These are phyloP conservation scores for Agapostemon virescens DNA, from an alignment of 2,888 invertebrate genomes.

Conservation along the genomic window DNA sequence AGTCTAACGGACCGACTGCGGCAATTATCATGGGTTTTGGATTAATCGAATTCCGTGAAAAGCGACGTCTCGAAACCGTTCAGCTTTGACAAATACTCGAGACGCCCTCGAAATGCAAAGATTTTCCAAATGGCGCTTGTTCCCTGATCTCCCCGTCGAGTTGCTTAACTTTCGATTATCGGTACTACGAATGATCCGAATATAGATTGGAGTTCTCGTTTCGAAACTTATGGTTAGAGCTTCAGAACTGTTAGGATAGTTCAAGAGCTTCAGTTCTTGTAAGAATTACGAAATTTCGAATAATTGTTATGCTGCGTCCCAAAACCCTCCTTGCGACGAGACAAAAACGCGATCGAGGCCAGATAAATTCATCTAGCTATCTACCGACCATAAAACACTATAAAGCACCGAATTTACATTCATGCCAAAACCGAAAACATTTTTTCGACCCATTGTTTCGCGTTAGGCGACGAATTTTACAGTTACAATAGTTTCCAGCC, in stretches of 20 bases:
- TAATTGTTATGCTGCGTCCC: no score
- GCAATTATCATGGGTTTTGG: constrained; percentile 48
- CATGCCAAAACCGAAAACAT: no score
- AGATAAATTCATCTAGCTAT: no score
- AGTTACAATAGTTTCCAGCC: no score
- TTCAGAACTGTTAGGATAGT: no score
- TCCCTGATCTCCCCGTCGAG: background rate
- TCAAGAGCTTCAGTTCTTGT: background rate
- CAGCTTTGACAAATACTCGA: background rate
- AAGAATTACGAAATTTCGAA: no score
- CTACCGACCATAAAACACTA: no score
- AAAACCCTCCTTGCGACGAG: no score
- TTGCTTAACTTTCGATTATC: background rate
- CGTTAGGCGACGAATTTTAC: no score
- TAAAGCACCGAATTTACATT: no score
- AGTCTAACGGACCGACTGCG: constrained; percentile 15
- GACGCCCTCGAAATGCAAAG: constrained; percentile 1
- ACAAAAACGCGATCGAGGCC: no score
- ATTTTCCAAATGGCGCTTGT: constrained; percentile 8
- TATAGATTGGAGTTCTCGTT: background rate
- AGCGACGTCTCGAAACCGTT: constrained; percentile 15
- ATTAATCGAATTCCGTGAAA: constrained; percentile 32
- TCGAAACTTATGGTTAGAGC: background rate
- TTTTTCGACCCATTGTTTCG: no score
- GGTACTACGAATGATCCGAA: background rate